Conservation (phyloP, 2,113 vertebrate genomes). For the Ivindomyrus marchei region DNA sequence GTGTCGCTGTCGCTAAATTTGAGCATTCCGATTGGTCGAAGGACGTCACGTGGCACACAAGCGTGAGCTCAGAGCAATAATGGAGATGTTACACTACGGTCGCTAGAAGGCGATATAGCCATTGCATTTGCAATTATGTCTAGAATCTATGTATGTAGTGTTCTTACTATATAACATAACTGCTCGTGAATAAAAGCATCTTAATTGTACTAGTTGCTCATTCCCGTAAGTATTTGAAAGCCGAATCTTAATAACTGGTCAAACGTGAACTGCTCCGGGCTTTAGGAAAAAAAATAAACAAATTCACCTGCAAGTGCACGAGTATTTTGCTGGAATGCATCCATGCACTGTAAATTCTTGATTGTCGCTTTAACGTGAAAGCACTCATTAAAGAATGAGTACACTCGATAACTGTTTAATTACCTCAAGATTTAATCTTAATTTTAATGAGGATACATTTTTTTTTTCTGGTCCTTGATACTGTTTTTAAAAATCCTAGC, state of each 20-base stretch:
- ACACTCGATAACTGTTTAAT: not conserved
- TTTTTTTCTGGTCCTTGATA: not conserved
- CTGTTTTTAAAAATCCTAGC: not conserved
- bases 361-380: not conserved
- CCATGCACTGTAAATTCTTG: not conserved
- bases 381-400: not conserved
- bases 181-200: not conserved
- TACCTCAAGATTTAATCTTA: not conserved
- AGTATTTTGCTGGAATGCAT: not conserved
- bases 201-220: not conserved
- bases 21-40: not conserved
- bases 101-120: not conserved
- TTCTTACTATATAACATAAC: not conserved
- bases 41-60: not conserved
- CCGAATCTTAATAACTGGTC: not conserved
- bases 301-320: conserved; percentile 18
- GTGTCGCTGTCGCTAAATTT: not conserved
- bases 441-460: not conserved
- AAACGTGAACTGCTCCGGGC: not conserved
- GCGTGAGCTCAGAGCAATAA: not conserved
- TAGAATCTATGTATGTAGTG: not conserved
- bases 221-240: not conserved
- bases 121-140: not conserved
- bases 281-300: conserved; percentile 1
- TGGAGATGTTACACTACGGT: not conserved